Conservation (phyloP, 2,797 vertebrate genomes). For the Danio albolineatus region DNA sequence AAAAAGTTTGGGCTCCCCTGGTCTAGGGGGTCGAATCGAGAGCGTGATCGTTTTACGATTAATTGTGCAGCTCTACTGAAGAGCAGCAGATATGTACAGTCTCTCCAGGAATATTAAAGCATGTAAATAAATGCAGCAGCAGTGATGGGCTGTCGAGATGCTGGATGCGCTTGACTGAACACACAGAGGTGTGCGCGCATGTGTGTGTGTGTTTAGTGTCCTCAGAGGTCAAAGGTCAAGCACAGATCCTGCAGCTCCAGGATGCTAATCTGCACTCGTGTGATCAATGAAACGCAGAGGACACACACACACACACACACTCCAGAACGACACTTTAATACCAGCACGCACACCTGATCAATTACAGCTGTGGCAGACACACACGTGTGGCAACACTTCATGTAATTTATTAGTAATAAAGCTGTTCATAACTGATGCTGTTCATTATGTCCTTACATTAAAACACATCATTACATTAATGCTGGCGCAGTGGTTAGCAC, state of each 20-base stretch:
- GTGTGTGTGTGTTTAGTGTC: not conserved
- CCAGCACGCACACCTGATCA: too few species aligned
- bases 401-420: too few species aligned
- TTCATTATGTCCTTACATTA: too few species aligned
- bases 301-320: slow-evolving; percentile 39
- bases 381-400: too few species aligned
- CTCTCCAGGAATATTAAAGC: slow-evolving; percentile 38
- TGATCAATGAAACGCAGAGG: slow-evolving; percentile 70
- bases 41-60: too few species aligned
- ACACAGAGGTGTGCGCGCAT: not conserved
- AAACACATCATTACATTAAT: not conserved
- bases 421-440: too few species aligned
- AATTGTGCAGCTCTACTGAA: too few species aligned
- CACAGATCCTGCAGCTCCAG: slow-evolving; percentile 70
- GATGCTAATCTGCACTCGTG: slow-evolving; percentile 72
- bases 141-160: slow-evolving; percentile 41
- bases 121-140: not conserved
- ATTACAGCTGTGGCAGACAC: too few species aligned
- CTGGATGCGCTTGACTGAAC: slow-evolving; percentile 19
- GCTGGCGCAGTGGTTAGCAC: too few species aligned
- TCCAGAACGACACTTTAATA: too few species aligned
- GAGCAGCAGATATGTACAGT: slow-evolving; percentile 44
- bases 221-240: slow-evolving; percentile 65
- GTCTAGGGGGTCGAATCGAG: too few species aligned
- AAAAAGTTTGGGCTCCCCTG: too few species aligned